Evolutionary conservation across 2,888 invertebrate species (phyloP).

Genomic region (Neuroscelio doddi): DNA sequence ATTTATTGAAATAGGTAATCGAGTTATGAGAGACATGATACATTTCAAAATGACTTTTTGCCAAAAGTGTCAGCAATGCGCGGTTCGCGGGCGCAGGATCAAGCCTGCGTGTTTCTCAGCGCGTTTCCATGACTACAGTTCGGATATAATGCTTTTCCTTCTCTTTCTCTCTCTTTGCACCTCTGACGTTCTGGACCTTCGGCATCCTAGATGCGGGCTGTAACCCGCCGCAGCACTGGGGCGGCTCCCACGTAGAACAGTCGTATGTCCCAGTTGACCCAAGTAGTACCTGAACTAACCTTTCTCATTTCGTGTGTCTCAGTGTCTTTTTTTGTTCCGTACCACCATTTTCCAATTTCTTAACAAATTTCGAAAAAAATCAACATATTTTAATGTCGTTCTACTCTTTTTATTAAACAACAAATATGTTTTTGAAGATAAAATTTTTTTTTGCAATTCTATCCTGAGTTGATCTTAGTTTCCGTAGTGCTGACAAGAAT

Average conservation of each 20-base stretch:
- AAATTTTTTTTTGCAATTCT: no score
- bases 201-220: slow-evolving; percentile 21
- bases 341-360: no score
- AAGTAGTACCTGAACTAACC: slow-evolving; percentile 52
- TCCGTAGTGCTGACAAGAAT: no score
- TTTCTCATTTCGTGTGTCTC: slow-evolving; percentile 3
- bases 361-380: no score
- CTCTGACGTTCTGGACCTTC: slow-evolving; percentile 30
- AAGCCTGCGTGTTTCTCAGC: slow-evolving; percentile 54
- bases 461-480: no score
- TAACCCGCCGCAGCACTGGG: slow-evolving; percentile 62
- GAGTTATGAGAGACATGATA: slow-evolving; percentile 5
- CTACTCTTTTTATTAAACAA: no score
- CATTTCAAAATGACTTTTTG: slow-evolving; percentile 18
- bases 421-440: no score
- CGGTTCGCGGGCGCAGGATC: slow-evolving; percentile 56
- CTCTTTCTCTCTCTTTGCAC: slow-evolving; percentile 32
- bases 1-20: slow-evolving; percentile 9
- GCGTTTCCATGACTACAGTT: slow-evolving; percentile 58
- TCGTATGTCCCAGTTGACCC: slow-evolving; percentile 65
- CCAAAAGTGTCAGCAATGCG: slow-evolving; percentile 32
- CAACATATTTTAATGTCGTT: no score
- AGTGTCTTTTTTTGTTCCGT: no score
- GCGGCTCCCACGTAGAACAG: slow-evolving; percentile 67
- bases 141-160: slow-evolving; percentile 23